Base-by-base conservation (phyloP, 2,113 vertebrate species). In the Panthera tigris region DNA sequence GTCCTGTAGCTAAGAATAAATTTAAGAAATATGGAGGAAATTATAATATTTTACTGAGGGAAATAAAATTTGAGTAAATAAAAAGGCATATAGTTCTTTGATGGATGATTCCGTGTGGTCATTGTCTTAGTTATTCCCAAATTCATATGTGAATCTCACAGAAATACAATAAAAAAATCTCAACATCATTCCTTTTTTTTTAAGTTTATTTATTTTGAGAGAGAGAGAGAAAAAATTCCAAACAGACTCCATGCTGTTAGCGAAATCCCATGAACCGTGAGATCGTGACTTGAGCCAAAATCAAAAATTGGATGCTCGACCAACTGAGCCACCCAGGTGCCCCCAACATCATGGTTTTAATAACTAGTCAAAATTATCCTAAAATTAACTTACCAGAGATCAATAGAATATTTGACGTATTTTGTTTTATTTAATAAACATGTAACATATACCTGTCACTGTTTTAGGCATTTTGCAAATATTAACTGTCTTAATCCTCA, bases 351-450 rank as follows among this genome's bases (percentile, higher is more conserved):
- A 39, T 82, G 78, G n/a, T 79, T 87, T 91, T 88, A 79, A 63
- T 91, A 82, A 45, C 31, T 91, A 79, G 55, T 65, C 27, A 65
- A 81, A 95, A 19, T 87, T 85, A 89, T 66, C 61, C 55, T 76
- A 93, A 95, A 95, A 79, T 88, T 23, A 91, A 55, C 31, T 50
- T 57, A 36, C 14, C 8, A 52, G 19, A 79, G n/a, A 63, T 92
- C 95, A 92, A 21, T 83, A 18, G 12, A 74, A 57, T 83, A 65
- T 55, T 13, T 95, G 41, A n/a, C 52, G 81, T 84, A 39, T 81
- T 96, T 78, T 89, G 27, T 92, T 93, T 93, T 91, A 73, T 55
- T 96, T 18, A 71, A 10, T 95, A 79, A 71, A 73, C 57, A 52
- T 12, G 14, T 79, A 39, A 23, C 65, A 39, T 29, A 82, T 36